Base-by-base conservation (phyloP, 2,113 vertebrate genomes). In the Tupaia tana region DNA sequence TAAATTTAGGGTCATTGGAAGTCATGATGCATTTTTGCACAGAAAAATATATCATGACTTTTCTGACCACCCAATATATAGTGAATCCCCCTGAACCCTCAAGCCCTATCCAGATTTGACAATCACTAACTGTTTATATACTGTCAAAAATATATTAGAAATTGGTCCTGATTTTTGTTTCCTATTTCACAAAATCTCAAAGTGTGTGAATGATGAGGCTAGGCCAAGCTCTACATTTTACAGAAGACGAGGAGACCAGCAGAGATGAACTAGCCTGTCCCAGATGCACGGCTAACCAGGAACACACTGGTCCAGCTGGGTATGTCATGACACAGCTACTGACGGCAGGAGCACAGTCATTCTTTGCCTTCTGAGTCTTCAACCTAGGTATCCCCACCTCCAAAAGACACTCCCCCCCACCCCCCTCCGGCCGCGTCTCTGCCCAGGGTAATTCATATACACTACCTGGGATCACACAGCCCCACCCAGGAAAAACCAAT, bases 301-400 rank as follows among this genome's bases (percentile, higher is more conserved):
- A 56, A 29, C 20, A 82, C 43, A 69, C 3, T 19, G 20, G 7
- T 11, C 1, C 0, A 1, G 11, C 18, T 15, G 11, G 9, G 24
- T 43, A 34, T 31, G 10, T n/a, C 54, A 20, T 0, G 20, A n/a
- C 3, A 20, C 2, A 8, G 61, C 5, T 31, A 34, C 27, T 7
- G 13, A 86, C n/a, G 13, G 10, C 18, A 43, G 25, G 15, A 43
- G 6, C 20, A 70, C 7, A 59, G 66, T 31, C 29, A 2, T 2
- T 6, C 43, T 12, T 52, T 29, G 69, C 61, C 25, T 20, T 9
- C 27, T 56, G 52, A 19, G 61, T 77, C 18, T 61, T 81, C 24
- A 58, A 63, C 0, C 4, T n/a, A 24, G 43, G 67, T 24, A 70
- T 13, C 59, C 29, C 27, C 1, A 19, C 6, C 2, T 2, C 12